Evolutionary conservation across 2,888 invertebrate genomes (phyloP), one percentile per base, ranked within the genome.

Genomic region (Rutpela maculata): DNA sequence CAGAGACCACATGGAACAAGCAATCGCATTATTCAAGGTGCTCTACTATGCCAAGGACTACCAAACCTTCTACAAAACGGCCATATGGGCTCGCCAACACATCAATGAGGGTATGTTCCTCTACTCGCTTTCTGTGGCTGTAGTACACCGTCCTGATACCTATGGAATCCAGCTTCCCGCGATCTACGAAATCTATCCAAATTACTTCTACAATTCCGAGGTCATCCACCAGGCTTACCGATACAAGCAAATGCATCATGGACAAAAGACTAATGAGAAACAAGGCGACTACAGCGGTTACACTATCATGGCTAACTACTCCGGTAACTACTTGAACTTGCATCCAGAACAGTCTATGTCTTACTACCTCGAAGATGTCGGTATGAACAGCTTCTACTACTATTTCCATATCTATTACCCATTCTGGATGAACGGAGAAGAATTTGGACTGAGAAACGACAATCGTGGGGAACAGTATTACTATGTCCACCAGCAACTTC

Each of bases 291-390:
- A 80, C 68, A 78, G 91, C 69, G 84, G 85, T 83, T 90, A 93
- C 71, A 91, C 93, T 50, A 92, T 95, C 80, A 92, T 91, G 77
- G 92, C 92, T 83, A 95, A 95, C 88, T 92, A 92, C 84, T 93
- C 93, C 11, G 91, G 91, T 63, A 89, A 91, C 77, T 92, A 93
- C 80, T 90, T 91, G 82, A 89, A 91, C 35, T 80, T 93, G 80
- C 90, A 92, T 85, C 89, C 91, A 0, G 93, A 94, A 78, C 91
- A 92, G 74, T 85, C 87, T 10, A 82, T 96, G 62, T 90, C 91
- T 35, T 96, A 96, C 89, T 95, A 93, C 90, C 93, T 93, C 17
- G 94, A 95, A 85, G 96, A 96, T 87, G 90, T 94, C 74, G 93
- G 92, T 74, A 90, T 95, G 68, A 95, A 94, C 88, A 85, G 92